phyloP scores from a whole-genome alignment of 2,797 vertebrate genomes.

The Champsocephalus esox region DNA sequence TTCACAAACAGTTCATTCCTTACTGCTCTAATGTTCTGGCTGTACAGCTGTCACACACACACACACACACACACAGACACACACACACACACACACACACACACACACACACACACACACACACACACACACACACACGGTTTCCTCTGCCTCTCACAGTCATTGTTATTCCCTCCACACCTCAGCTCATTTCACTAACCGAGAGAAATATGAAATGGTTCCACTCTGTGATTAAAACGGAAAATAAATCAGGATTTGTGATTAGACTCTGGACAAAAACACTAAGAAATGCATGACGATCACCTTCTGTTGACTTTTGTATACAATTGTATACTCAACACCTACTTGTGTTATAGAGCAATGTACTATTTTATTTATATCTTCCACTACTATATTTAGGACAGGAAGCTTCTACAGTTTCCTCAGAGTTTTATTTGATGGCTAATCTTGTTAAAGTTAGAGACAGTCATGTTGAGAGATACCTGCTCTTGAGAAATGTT shows the following conservation, averaged over 20 bases:
- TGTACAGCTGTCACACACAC: conserved; percentile 48
- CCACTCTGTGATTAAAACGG: conserved; percentile 67
- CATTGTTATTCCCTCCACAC: conserved; percentile 84
- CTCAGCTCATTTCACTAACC: conserved; percentile 66
- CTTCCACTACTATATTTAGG: conserved; percentile 22
- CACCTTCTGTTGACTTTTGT: conserved; percentile 18
- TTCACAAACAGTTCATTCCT: conserved; percentile 67
- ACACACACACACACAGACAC: conserved; percentile 36
- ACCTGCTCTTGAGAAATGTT: neutral
- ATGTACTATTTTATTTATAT: conserved; percentile 12
- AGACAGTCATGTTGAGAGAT: conserved; percentile 11
- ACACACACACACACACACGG: conserved; percentile 37
- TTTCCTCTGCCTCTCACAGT: conserved; percentile 59
- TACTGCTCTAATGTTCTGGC: conserved; percentile 67
- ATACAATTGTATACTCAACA: conserved; percentile 21
- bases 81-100: conserved; percentile 36
- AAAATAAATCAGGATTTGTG: conserved; percentile 65
- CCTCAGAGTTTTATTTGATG: conserved; percentile 15
- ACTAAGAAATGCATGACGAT: conserved; percentile 34
- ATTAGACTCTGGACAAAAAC: conserved; percentile 52
- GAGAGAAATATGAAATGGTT: conserved; percentile 72
- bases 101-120: conserved; percentile 42
- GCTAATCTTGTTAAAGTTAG: conserved; percentile 10
- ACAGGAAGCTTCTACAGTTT: conserved; percentile 9
- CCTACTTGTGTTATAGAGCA: conserved; percentile 23